Percentiles rank a stretch among this genome's conserved stretches.
These are phyloP conservation scores for Coenonympha glycerion DNA, from an alignment of 2,888 invertebrate species.

Conservation along the genomic window DNA sequence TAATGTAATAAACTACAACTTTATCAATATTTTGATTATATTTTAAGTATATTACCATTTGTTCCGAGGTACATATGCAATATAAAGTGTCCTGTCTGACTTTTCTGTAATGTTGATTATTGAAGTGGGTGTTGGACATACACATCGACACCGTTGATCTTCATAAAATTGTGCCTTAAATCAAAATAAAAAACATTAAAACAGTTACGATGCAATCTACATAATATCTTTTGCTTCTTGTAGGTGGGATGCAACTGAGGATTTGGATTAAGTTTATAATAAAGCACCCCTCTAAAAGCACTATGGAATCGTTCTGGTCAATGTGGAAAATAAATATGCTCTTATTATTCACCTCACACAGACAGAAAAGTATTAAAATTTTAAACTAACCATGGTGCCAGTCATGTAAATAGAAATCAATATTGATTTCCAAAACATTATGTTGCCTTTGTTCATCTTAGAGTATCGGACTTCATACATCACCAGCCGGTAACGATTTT, in stretches of 20 bases:
- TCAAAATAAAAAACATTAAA: neutral
- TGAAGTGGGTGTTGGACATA: conserved; percentile 84
- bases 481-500: neutral
- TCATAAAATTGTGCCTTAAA: conserved; percentile 81
- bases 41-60: too few species aligned
- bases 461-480: conserved; percentile 2
- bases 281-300: too few species aligned
- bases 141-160: conserved; percentile 87
- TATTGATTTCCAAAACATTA: conserved; percentile 16
- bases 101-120: conserved; percentile 69
- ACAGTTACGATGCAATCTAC: too few species aligned
- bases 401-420: conserved; percentile 11
- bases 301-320: too few species aligned
- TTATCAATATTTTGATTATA: conserved; percentile 8
- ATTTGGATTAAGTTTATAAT: too few species aligned
- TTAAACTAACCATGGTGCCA: conserved; percentile 9
- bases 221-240: too few species aligned
- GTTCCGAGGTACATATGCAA: conserved; percentile 83
- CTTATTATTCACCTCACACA: neutral
- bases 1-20: too few species aligned
- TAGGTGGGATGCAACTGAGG: too few species aligned
- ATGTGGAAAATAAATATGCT: too few species aligned
- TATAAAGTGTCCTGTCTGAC: conserved; percentile 79
- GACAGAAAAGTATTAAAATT: neutral
- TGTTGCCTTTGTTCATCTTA: conserved; percentile 8